Conservation (phyloP, 1,140 invertebrate genomes). For the Heliconius hewitsoni region DNA sequence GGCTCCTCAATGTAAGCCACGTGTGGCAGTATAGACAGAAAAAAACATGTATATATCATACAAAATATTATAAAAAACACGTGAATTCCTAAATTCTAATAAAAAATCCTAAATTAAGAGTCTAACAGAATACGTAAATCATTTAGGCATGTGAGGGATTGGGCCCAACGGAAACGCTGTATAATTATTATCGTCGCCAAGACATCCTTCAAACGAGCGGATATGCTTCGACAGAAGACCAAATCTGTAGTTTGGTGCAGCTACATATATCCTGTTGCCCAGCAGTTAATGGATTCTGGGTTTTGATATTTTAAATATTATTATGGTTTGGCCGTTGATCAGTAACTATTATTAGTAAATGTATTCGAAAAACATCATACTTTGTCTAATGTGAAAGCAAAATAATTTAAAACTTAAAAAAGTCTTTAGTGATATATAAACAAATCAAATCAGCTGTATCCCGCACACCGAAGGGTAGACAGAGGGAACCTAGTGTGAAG, state of each 20-base stretch:
- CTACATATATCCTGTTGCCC: background rate
- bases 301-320: background rate
- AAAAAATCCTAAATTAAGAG: background rate
- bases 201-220: constrained; percentile 8
- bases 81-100: too few species aligned
- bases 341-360: background rate
- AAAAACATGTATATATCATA: too few species aligned
- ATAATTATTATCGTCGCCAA: background rate
- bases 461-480: too few species aligned
- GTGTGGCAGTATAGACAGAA: too few species aligned
- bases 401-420: too few species aligned
- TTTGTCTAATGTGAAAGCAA: too few species aligned
- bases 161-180: background rate
- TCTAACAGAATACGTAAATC: background rate
- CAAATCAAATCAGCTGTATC: too few species aligned
- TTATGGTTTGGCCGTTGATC: background rate
- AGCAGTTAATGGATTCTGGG: background rate
- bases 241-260: constrained; percentile 4
- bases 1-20: too few species aligned
- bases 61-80: too few species aligned
- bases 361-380: too few species aligned
- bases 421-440: too few species aligned
- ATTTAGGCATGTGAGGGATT: background rate
- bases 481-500: too few species aligned
- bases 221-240: constrained; percentile 2